Evolutionary conservation across 2,113 vertebrate species (phyloP).

Genomic region (Puntigrus tetrazona): DNA sequence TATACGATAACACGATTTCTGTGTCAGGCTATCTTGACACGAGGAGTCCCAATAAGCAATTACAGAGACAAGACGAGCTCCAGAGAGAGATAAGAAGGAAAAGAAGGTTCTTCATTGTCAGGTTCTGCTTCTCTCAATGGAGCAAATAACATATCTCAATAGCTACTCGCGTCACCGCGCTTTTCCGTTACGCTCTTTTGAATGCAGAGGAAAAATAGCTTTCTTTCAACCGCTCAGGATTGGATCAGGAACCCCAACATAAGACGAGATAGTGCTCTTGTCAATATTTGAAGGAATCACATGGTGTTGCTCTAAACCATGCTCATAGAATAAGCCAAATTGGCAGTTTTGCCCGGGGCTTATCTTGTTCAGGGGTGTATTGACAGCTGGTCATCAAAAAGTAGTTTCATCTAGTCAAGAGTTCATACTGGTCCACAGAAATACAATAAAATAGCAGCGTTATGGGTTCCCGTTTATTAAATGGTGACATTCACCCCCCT

Average conservation of each 20-base stretch:
- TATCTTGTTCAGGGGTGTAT: background rate
- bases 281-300: slow-evolving; percentile 2
- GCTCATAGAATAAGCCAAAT: slow-evolving; percentile 4
- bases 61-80: slow-evolving; percentile 40
- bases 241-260: background rate
- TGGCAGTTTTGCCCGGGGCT: background rate
- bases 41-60: slow-evolving; percentile 22
- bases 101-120: slow-evolving; percentile 26
- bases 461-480: background rate
- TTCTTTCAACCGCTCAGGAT: slow-evolving; percentile 4
- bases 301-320: background rate
- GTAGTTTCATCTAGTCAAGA: background rate
- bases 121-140: slow-evolving; percentile 10
- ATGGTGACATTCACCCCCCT: background rate
- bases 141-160: slow-evolving; percentile 24
- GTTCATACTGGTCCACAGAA: background rate
- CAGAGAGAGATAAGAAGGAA: slow-evolving; percentile 31
- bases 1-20: background rate
- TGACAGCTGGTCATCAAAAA: background rate
- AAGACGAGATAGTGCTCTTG: background rate
- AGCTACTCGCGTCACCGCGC: background rate
- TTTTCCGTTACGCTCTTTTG: background rate
- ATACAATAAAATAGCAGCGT: background rate
- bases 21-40: slow-evolving; percentile 1
- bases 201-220: background rate